Evolutionary conservation across 2,797 vertebrate species (phyloP), one percentile per base, ranked within the genome.

Genomic region (Onychomys leucogaster): DNA sequence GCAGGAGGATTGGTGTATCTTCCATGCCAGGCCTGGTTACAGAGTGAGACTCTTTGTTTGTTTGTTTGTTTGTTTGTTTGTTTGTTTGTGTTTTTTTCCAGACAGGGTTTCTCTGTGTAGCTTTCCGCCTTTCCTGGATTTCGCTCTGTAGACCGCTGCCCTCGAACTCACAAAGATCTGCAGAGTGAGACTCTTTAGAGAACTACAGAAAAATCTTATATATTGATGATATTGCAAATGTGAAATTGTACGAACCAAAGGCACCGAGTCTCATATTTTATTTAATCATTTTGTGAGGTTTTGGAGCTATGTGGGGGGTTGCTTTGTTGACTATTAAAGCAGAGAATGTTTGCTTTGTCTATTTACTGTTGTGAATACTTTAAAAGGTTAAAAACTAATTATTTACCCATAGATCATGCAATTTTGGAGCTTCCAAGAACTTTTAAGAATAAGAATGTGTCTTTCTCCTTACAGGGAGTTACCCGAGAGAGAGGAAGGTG

Each of bases 401-500:
- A 3, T 77, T 77, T 75, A 88, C n/a, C 23, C 77, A 61, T 81
- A 91, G 19, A 52, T 82, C 46, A 4, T 78, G 3, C 0, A 61
- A 57, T 95, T 95, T 95, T 4, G 75, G 41, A 86, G 41, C 82
- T 95, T 88, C 52, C 6, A 80, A 57, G 29, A 80, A 59, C 5
- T 11, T 95, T 69, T 87, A 91, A 41, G 69, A 91, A 0, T 34
- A 91, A 41, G 69, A 91, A 0, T n/a, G 0, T 82, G 55, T 73
- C 21, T 89, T 93, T 69, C 83, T 75, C 87, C 77, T 94, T 92
- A 16, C 43, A 99, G 99, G 97, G 99, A 99, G 57, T 97, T 99
- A 77, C 99, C 99, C 0, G 99, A 99, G 97, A 98, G 99, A 97
- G 99, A 99, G 98, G 99, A 99, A 92, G 99, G 99, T 49, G 99